Base-by-base conservation (phyloP, 2,113 vertebrate genomes). In the Hiodon alosoides region DNA sequence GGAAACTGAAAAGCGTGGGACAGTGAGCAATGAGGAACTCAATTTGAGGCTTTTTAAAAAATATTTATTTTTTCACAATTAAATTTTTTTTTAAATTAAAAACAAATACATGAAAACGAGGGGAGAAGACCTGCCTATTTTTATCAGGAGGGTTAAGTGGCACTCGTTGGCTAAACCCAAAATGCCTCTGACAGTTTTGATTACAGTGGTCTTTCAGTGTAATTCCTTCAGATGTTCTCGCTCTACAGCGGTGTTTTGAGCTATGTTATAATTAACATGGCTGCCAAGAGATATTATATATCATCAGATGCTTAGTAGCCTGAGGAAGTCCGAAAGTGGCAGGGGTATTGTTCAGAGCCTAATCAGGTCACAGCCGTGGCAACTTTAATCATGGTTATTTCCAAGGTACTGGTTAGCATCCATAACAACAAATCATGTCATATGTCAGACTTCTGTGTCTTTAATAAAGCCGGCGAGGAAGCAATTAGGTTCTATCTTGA, bases 231-330 rank as follows among this genome's bases (percentile, higher is more conserved):
- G 88, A 89, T 90, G 88, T 86, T 80, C 85, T 79, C 72, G 84
- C 85, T 91, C 83, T 82, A 82, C 91, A 89, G 84, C 86, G 89
- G 89, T 86, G 83, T 83, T 87, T 89, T 90, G 87, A 90, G 78
- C 89, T 91, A 89, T 88, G 87, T 92, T 93, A 93, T 94, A 98
- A 97, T 97, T 96, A 97, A 93, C 86, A 86, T 87, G 86, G 83
- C 91, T 96, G 94, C 93, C 94, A 95, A 92, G 92, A 92, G 85
- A 89, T 91, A 94, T 95, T 94, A 93, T 89, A 87, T 91, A 91
- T 90, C 89, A 94, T 91, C 86, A 89, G 79, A 87, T 85, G 67
- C 85, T 92, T 85, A 89, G 81, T 82, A 79, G 88, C 87, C 90
- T 87, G 80, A 91, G 90, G 90, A 91, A 93, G 87, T 89, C 86